Base-by-base conservation (phyloP, 2,113 vertebrate species). In the Corythaixoides concolor region DNA sequence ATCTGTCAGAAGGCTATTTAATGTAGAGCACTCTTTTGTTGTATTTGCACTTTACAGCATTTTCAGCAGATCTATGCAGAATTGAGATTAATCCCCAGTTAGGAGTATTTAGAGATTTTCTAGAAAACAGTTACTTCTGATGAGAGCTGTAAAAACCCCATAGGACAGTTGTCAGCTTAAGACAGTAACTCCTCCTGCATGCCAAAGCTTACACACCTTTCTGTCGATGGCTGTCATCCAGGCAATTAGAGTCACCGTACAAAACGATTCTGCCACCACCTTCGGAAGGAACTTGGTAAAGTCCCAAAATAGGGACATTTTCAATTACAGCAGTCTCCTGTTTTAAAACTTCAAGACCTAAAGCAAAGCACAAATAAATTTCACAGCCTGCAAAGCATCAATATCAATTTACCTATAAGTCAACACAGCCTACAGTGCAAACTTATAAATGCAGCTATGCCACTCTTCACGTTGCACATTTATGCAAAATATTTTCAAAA, bases 171-270 rank as follows among this genome's bases (percentile, higher is more conserved):
- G 49, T 2, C 30, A 87, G 49, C 7, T 60, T 8, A 22, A 35
- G 75, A 6, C 18, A 73, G 4, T 2, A 50, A 6, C 28, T 15
- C 0, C 3, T 33, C 32, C 49, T 21, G 37, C 3, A 0, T 22
- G 47, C 26, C 53, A 12, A 12, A 33, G 49, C 33, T 27, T 12
- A 66, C 96, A 12, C 78, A 99, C 99, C 99, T 98, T 99, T 99
- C 97, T 99, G 99, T 24, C 99, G 98, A 96, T 99, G 99, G 96
- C 99, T 99, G 97, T 99, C 99, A 16, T 99, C 99, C 89, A 99
- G 97, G 96, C 99, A 99, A 83, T 99, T 99, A 4, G 99, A 99
- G 89, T 99, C 99, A 1, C 99, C 99, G 0, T 99, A 99, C 70
- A 99, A 97, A 75, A 98, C 99, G 2, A 99, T 99, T 7, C 99